These are phyloP conservation scores for Timema cristinae DNA, from an alignment of 2,888 invertebrate genomes.

Conservation along the genomic window DNA sequence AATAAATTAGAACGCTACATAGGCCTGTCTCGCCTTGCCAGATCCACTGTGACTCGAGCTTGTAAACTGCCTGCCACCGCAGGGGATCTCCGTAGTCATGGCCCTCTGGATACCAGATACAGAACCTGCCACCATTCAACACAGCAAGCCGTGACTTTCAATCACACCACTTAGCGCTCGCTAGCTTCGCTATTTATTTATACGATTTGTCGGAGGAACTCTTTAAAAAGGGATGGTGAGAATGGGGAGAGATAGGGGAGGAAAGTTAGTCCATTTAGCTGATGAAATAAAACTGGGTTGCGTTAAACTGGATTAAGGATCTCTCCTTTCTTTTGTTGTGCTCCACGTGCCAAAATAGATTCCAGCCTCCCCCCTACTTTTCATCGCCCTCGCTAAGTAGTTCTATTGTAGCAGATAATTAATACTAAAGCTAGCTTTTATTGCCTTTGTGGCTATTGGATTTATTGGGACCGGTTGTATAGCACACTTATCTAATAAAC, in stretches of 20 bases:
- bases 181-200: slow-evolving; percentile 5
- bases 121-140: too few species aligned
- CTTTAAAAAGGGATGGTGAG: slow-evolving; percentile 23
- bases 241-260: slow-evolving; percentile 31
- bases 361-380: neutral
- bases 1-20: slow-evolving; percentile 1
- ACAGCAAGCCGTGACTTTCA: slow-evolving; percentile 9
- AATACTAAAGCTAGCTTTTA: slow-evolving; percentile 14
- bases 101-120: too few species aligned
- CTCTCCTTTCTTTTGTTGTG: slow-evolving; percentile 3
- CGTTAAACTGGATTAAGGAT: slow-evolving; percentile 11
- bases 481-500: neutral
- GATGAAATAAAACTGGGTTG: slow-evolving; percentile 8
- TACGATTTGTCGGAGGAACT: slow-evolving; percentile 15
- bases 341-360: neutral
- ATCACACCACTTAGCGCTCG: slow-evolving; percentile 16
- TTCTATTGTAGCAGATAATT: neutral
- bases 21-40: neutral
- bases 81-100: too few species aligned
- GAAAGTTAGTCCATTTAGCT: slow-evolving; percentile 25
- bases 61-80: too few species aligned
- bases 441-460: neutral
- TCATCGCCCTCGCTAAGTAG: neutral
- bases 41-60: too few species aligned
- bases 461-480: neutral